Evolutionary conservation across 2,888 invertebrate species (phyloP), one percentile per base, ranked within the genome.

Genomic region (Limnephilus lunatus): DNA sequence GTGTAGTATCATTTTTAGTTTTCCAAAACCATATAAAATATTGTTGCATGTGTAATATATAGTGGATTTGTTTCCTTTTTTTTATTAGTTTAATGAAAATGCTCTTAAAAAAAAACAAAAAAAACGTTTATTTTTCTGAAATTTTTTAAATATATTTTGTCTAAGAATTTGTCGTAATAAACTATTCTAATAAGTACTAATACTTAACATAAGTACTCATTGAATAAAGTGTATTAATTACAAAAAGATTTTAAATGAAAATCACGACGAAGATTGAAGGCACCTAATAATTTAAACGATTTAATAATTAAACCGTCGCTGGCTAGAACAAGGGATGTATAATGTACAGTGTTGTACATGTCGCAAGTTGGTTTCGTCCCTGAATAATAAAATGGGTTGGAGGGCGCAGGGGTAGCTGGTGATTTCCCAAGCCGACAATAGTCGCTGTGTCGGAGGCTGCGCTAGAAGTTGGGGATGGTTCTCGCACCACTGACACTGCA

Each of bases 381-480:
- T 95, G 95, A 95, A 95, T 95, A 95, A 95, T 95, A 95, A 95
- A 94, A 93, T 94, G 93, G 80, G 90, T 91, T 85, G 93, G 39
- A 91, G 31, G 90, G 92, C 91, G 91, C 94, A 94, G 92, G 94
- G 94, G 68, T 94, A 92, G 94, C 94, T 94, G 94, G 94, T 95
- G 95, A 95, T 95, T 95, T 95, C 95, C 95, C 95, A 94, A 94
- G 95, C 94, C 94, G 94, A 94, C 95, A 94, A 94, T 94, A 94
- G 91, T 85, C 91, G 86, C 90, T 85, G 81, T 89, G 92, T 92
- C 81, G 81, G 91, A 53, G 81, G 31, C 68, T 68, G 68, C 68
- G 68, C 68, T n/a, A 30, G 39, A 44, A 80, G 68, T 80, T 19
- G 31, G 80, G 68, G 32, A 68, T 32, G 68, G 68, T 83, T 86